Conservation (phyloP, 2,888 invertebrate species). For the Eudemis profundana region DNA sequence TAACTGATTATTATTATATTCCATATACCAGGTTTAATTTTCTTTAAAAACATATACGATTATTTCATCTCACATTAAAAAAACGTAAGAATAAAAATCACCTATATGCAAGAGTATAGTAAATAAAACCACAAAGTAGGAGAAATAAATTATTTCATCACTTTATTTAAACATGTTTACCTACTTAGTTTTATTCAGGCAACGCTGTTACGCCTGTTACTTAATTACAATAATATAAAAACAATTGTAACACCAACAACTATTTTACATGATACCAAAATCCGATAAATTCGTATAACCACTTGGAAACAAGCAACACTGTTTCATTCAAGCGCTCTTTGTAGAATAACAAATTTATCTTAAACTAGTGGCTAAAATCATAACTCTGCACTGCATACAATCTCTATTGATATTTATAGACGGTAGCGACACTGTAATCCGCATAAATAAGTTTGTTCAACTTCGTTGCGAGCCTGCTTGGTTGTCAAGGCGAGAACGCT, state of each 20-base stretch:
- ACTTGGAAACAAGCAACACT: conserved; percentile 21
- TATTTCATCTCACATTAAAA: too few relatives aligned
- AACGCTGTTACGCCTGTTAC: neutral
- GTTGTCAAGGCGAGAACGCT: neutral
- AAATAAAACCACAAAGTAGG: too few relatives aligned
- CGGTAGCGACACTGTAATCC: conserved; percentile 12
- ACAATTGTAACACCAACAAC: neutral
- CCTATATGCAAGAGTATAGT: too few relatives aligned
- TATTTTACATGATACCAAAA: conserved; percentile 9
- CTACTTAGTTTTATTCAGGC: neutral
- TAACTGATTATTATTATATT: too few relatives aligned
- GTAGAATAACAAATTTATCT: conserved; percentile 5
- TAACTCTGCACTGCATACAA: conserved; percentile 1
- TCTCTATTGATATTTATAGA: neutral
- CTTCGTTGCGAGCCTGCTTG: neutral
- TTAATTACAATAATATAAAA: neutral
- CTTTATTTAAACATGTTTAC: too few relatives aligned
- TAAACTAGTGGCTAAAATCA: conserved; percentile 16
- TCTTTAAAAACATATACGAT: too few relatives aligned
- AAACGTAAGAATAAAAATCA: too few relatives aligned
- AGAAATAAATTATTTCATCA: too few relatives aligned
- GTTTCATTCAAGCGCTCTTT: neutral
- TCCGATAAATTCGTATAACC: neutral
- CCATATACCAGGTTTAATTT: too few relatives aligned
- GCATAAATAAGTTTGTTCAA: conserved; percentile 2